Conservation (phyloP, 2,113 vertebrate genomes). For the Uropsilus gracilis region DNA sequence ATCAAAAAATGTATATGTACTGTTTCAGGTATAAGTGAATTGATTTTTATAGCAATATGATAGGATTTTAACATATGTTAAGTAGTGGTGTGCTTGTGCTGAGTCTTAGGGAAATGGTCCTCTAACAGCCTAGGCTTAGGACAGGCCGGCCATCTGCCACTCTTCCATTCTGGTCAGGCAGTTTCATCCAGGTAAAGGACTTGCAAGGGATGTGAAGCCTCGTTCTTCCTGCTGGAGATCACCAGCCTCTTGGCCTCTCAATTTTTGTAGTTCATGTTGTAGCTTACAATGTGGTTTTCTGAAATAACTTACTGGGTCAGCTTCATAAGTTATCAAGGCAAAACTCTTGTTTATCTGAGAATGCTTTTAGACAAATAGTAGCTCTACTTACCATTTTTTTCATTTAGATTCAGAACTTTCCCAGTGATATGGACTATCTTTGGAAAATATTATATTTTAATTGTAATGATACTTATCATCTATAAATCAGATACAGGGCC, state of each 20-base stretch:
- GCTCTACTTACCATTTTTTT: conserved; percentile 75
- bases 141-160: conserved; percentile 40
- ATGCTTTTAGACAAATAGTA: conserved; percentile 79
- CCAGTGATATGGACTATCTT: conserved; percentile 78
- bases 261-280: conserved; percentile 63
- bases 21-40: conserved; percentile 61
- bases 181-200: conserved; percentile 52
- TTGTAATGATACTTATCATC: conserved; percentile 82
- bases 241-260: conserved; percentile 1
- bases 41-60: conserved; percentile 51
- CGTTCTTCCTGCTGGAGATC: conserved; percentile 50
- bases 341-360: conserved; percentile 79
- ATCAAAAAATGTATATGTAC: conserved; percentile 54
- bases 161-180: conserved; percentile 9
- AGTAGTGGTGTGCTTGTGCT: conserved; percentile 49
- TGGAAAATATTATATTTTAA: conserved; percentile 83
- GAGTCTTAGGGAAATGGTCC: conserved; percentile 59
- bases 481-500: conserved; percentile 85
- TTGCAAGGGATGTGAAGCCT: conserved; percentile 27
- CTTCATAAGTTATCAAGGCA: conserved; percentile 82
- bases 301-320: conserved; percentile 82
- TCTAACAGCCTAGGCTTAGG: conserved; percentile 65
- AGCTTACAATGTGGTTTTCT: conserved; percentile 79
- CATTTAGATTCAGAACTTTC: conserved; percentile 77
- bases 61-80: background rate